A percentile compares a stretch with the other conserved stretches of the same genome.
These are phyloP conservation scores for Pimephales promelas DNA, from an alignment of 2,113 vertebrate species.

Conservation along the genomic window DNA sequence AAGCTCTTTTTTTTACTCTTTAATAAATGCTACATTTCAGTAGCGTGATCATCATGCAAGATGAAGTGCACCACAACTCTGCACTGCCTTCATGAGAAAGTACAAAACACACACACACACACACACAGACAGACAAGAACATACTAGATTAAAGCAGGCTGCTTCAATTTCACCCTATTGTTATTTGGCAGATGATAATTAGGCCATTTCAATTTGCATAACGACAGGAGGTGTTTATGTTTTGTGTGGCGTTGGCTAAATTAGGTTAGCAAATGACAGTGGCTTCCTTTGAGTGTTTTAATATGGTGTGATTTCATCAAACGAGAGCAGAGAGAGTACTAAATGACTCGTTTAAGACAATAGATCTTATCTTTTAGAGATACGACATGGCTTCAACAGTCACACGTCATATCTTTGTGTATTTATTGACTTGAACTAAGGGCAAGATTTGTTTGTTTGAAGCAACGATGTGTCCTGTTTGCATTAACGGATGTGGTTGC, in stretches of 20 bases:
- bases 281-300: constrained; percentile 46
- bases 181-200: constrained; percentile 61
- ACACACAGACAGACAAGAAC: background rate
- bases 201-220: constrained; percentile 64
- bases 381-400: constrained; percentile 57
- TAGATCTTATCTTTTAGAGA: constrained; percentile 63
- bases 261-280: constrained; percentile 31
- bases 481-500: background rate
- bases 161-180: constrained; percentile 47
- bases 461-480: background rate
- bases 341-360: constrained; percentile 50
- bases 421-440: constrained; percentile 17
- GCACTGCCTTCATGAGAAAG: background rate
- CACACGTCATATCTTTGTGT: constrained; percentile 64
- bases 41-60: constrained; percentile 5
- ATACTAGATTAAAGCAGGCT: constrained; percentile 15
- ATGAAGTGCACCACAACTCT: background rate
- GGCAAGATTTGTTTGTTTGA: constrained; percentile 2
- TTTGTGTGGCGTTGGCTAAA: constrained; percentile 35
- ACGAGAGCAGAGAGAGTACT: constrained; percentile 48
- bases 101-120: constrained; percentile 12
- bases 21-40: constrained; percentile 7
- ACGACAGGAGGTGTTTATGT: constrained; percentile 34
- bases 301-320: constrained; percentile 51
- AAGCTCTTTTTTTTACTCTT: constrained; percentile 18